Base-by-base conservation (phyloP, 2,797 vertebrate species). In the Spinibarbus caldwelli region DNA sequence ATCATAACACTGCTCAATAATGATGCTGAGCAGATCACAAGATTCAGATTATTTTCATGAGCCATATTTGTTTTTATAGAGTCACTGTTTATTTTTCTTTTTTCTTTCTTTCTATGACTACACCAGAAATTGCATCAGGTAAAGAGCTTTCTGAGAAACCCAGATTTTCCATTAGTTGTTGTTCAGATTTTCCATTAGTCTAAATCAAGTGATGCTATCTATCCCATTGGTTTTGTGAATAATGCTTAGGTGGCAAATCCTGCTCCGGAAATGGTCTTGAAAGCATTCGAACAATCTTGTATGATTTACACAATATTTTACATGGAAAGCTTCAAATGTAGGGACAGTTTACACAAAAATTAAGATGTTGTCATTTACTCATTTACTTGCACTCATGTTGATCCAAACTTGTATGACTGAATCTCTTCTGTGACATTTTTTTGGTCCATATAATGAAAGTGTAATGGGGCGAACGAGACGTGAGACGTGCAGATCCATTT, bases 151-250 rank as follows among this genome's bases (percentile, higher is more conserved):
- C 34, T 57, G 34, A 57, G 31, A 77, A 77, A 38, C 34, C 15
- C 12, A 15, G 2, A 49, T 52, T 34, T 75, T 34, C 71, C 26
- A 38, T 76, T 76, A n/a, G 21, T 36, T 6, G 6, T 54, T 15
- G 47, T 54, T 54, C 31, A 23, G 49, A 54, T 76, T 54, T 76
- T 77, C 34, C 49, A 57, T 77, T 57, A 59, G 34, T 77, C 49
- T 38, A 15, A 57, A 77, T 17, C 7, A 77, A 57, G 12, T 36
- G 21, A 54, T 77, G 34, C 21, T 26, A 57, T 38, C 21, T 38
- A 57, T n/a, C 21, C 21, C 10, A 2, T 57, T n/a, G n/a, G n/a
- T n/a, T n/a, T n/a, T n/a, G n/a, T 77, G 31, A 36, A 54, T 36
- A 11, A 36, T n/a, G 12, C 49, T 34, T 6, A 12, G 45, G 43